Percentiles rank a stretch among this genome's conserved stretches.
phyloP scores from a whole-genome alignment of 2,113 vertebrate genomes.

The Garra rufa region DNA sequence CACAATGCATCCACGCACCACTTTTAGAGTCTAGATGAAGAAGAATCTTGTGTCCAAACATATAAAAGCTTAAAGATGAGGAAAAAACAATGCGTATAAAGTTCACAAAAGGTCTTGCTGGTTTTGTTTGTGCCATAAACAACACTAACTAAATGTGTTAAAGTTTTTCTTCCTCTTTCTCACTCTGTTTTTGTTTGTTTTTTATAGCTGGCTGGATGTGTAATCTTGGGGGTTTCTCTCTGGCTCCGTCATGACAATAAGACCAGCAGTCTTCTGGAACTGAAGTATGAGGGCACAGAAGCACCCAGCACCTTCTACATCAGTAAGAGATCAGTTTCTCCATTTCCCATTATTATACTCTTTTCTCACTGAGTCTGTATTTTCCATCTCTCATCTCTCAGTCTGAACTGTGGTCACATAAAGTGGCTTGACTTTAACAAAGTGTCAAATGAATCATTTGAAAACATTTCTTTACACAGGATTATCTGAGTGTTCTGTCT shows the following conservation, averaged over 20 bases:
- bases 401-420: neutral
- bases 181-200: neutral
- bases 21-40: neutral
- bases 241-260: slow-evolving; percentile 92
- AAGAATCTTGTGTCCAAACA: neutral
- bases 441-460: neutral
- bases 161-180: neutral
- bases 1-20: neutral
- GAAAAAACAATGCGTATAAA: neutral
- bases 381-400: neutral
- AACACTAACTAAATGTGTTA: neutral
- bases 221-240: slow-evolving; percentile 94
- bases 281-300: slow-evolving; percentile 76
- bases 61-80: neutral
- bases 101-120: neutral
- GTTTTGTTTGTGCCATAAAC: neutral
- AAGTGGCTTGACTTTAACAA: neutral
- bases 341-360: neutral
- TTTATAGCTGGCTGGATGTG: slow-evolving; percentile 88
- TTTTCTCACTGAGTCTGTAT: neutral
- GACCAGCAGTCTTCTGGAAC: slow-evolving; percentile 86
- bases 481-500: neutral
- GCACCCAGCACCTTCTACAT: slow-evolving; percentile 93
- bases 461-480: neutral
- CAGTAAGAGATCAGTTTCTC: slow-evolving; percentile 75